These are phyloP conservation scores for Lamproptera curius DNA, from an alignment of 2,888 invertebrate species.

Conservation along the genomic window DNA sequence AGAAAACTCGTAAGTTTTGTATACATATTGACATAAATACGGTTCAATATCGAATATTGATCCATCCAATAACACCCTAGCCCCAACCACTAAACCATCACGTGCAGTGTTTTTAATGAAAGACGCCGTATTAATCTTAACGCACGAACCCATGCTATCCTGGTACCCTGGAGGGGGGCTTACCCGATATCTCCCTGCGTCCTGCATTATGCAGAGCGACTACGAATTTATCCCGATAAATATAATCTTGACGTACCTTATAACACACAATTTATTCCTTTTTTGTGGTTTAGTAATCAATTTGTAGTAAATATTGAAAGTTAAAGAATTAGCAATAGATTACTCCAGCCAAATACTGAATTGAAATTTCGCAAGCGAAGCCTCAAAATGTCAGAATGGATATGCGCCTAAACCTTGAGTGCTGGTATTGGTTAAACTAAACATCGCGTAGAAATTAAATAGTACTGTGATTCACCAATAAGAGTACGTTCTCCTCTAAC, in stretches of 20 bases:
- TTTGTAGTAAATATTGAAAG: slow-evolving; percentile 1
- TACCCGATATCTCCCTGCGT: slow-evolving; percentile 52
- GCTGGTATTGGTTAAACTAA: too few relatives aligned
- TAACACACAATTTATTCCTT: slow-evolving; percentile 45
- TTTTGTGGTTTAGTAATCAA: slow-evolving; percentile 31
- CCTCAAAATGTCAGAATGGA: too few relatives aligned
- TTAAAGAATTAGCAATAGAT: not conserved
- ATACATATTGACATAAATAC: too few relatives aligned
- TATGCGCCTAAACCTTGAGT: too few relatives aligned
- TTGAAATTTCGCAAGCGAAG: too few relatives aligned
- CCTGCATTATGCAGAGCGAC: slow-evolving; percentile 67
- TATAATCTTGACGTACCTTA: too few relatives aligned
- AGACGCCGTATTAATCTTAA: slow-evolving; percentile 73
- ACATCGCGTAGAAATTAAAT: too few relatives aligned
- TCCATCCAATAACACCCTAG: too few relatives aligned
- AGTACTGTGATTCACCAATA: too few relatives aligned
- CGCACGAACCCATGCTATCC: slow-evolving; percentile 60
- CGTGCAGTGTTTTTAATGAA: slow-evolving; percentile 69
- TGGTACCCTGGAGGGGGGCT: slow-evolving; percentile 62
- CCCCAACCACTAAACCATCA: slow-evolving; percentile 46
- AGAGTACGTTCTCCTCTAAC: too few relatives aligned
- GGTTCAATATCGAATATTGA: too few relatives aligned
- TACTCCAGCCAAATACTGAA: not conserved
- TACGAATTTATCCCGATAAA: slow-evolving; percentile 64
- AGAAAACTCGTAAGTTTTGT: too few relatives aligned